Evolutionary conservation across 2,888 invertebrate species (phyloP).

Genomic region (Gymnocheta viridis): DNA sequence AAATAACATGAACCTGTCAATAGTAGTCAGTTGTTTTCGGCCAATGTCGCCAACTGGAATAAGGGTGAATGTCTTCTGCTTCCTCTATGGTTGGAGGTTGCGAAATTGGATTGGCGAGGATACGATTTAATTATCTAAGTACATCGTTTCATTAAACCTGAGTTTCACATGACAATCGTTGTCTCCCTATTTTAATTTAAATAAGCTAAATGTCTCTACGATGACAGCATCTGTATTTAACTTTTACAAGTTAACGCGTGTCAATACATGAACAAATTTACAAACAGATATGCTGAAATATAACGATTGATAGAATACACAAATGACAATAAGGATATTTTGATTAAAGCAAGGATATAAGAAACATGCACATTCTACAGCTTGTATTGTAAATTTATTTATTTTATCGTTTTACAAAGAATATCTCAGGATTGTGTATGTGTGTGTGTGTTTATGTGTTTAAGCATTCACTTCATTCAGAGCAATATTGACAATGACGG

Average conservation of each 20-base stretch:
- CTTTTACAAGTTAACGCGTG: constrained; percentile 52
- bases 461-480: constrained; percentile 2
- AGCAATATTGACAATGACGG: constrained; percentile 53
- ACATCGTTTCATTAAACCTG: too few species aligned
- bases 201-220: constrained; percentile 52
- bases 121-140: too few species aligned
- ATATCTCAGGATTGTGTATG: constrained; percentile 3
- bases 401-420: not conserved
- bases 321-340: constrained; percentile 35
- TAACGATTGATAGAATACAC: constrained; percentile 16
- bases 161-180: constrained; percentile 32
- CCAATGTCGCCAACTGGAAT: too few species aligned
- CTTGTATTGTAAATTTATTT: constrained; percentile 13
- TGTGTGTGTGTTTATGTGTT: too few species aligned
- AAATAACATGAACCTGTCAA: too few species aligned
- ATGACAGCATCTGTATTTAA: constrained; percentile 61
- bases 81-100: too few species aligned
- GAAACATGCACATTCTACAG: constrained; percentile 1
- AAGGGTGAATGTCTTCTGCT: too few species aligned
- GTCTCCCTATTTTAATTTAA: constrained; percentile 17
- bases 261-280: constrained; percentile 1
- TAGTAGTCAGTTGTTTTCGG: too few species aligned
- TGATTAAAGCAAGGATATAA: constrained; percentile 1
- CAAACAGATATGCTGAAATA: not conserved
- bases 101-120: too few species aligned